These are phyloP conservation scores for Leptura quadrifasciata DNA, from an alignment of 2,888 invertebrate genomes.

Conservation along the genomic window DNA sequence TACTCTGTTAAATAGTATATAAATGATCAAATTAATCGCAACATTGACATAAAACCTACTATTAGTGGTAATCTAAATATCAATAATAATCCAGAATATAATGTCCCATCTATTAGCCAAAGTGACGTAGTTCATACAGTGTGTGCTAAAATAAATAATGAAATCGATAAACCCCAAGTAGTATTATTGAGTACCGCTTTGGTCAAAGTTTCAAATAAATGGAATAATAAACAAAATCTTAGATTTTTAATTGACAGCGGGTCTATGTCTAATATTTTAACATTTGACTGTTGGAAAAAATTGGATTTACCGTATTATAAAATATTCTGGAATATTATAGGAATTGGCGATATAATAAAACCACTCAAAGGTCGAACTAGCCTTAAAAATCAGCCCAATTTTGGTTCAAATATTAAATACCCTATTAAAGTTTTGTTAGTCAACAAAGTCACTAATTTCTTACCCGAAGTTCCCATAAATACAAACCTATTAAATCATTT, in stretches of 20 bases:
- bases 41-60: no score
- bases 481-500: no score
- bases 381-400: neutral
- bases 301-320: conserved; percentile 16
- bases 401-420: neutral
- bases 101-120: no score
- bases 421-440: no score
- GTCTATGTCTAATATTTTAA: conserved; percentile 35
- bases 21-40: no score
- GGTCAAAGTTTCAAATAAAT: conserved; percentile 18
- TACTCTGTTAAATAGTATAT: conserved; percentile 22
- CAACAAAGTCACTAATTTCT: no score
- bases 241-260: conserved; percentile 16
- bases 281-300: conserved; percentile 26
- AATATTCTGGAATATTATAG: no score
- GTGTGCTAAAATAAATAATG: neutral
- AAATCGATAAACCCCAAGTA: no score
- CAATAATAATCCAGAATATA: no score
- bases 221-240: conserved; percentile 18
- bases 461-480: no score
- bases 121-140: no score
- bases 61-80: no score
- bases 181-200: conserved; percentile 16
- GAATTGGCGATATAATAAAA: neutral
- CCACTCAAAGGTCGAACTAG: neutral